Evolutionary conservation across 2,888 invertebrate genomes (phyloP), one percentile per base, ranked within the genome.

Genomic region (Bedellia somnulentella): DNA sequence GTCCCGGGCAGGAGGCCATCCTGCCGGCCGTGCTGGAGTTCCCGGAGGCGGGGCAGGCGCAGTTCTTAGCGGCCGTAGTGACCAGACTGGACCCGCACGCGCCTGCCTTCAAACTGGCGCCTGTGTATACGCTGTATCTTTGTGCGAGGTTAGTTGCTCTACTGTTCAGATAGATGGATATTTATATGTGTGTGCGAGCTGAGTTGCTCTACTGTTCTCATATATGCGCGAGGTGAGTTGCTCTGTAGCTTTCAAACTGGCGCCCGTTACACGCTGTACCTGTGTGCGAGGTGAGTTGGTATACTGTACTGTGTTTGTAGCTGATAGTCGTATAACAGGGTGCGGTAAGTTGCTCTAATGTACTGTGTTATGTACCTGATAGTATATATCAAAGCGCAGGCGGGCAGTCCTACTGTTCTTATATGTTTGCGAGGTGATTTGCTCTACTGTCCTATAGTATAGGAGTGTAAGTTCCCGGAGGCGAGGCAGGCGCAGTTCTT

Each of bases 261-360:
- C 98, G 1, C 98, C 98, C 0, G 96, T 97, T 99, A 98, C 70
- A 90, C 95, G 2, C 81, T 99, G 14, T 99, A 99, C 64, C 80
- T 99, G 53, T 93, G 94, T 43, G 91, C 94, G 37, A 82, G 93
- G 80, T 82, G 48, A 46, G 5, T 5, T 18, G 9, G 9, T 6
- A 18, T 18, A 18, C 9, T 18, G 18, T n/a, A n/a, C n/a, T n/a
- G n/a, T n/a, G n/a, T n/a, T n/a, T n/a, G n/a, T n/a, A n/a, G n/a
- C n/a, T n/a, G n/a, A n/a, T n/a, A n/a, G n/a, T n/a, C n/a, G n/a
- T n/a, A n/a, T n/a, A n/a, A n/a, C n/a, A n/a, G n/a, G n/a, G n/a
- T n/a, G n/a, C n/a, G n/a, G n/a, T n/a, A n/a, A n/a, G n/a, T n/a
- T n/a, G n/a, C n/a, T n/a, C n/a, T n/a, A n/a, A n/a, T n/a, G n/a